phyloP scores from a whole-genome alignment of 2,888 invertebrate species.

The Dryobota labecula region DNA sequence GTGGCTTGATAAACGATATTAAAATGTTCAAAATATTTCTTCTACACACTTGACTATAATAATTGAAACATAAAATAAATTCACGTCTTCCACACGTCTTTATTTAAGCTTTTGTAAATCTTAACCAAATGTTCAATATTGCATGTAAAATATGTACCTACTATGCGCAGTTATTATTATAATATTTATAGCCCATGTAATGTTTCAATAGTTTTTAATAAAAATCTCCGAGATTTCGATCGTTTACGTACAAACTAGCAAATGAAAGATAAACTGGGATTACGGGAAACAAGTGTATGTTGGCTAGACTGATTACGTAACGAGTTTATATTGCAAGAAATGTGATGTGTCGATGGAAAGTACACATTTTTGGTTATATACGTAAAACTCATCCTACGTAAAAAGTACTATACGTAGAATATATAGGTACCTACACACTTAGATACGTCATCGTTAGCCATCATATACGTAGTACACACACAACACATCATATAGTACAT shows the following conservation, averaged over 20 bases:
- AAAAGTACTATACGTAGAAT: neutral
- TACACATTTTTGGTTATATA: slow-evolving; percentile 23
- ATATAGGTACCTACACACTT: neutral
- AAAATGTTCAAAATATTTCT: slow-evolving; percentile 20
- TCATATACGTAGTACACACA: too few relatives aligned
- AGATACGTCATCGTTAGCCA: slow-evolving; percentile 7
- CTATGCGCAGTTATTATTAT: slow-evolving; percentile 28
- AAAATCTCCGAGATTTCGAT: slow-evolving; percentile 28
- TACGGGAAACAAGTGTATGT: slow-evolving; percentile 26
- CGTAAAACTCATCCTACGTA: slow-evolving; percentile 20
- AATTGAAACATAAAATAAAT: slow-evolving; percentile 27
- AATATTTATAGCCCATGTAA: slow-evolving; percentile 41
- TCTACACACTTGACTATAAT: slow-evolving; percentile 1
- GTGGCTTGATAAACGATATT: slow-evolving; percentile 15
- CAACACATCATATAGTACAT: too few relatives aligned
- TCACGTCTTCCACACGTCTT: slow-evolving; percentile 18
- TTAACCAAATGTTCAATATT: slow-evolving; percentile 31
- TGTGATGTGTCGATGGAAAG: slow-evolving; percentile 38
- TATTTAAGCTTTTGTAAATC: slow-evolving; percentile 42
- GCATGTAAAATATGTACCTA: neutral
- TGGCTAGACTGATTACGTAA: slow-evolving; percentile 26
- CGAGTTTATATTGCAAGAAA: slow-evolving; percentile 31
- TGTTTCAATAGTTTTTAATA: slow-evolving; percentile 28
- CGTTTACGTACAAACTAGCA: slow-evolving; percentile 32
- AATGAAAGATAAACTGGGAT: slow-evolving; percentile 33